Conservation (phyloP, 30 jellyfish, hydroid and myxozoan species). For the Hydractinia echinata region DNA sequence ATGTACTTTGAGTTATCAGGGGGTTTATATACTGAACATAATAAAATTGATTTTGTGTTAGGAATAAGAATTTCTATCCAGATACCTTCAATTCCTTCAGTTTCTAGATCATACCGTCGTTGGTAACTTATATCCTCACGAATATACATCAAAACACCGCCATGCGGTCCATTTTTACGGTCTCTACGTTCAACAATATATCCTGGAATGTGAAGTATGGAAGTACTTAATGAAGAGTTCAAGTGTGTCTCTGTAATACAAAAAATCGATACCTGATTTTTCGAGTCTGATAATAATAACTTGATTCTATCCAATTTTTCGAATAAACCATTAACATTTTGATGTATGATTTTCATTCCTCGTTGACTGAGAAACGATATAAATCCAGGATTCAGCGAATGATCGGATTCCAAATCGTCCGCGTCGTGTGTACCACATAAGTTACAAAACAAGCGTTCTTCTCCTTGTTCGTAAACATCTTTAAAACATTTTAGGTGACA, state of each 20-base stretch:
- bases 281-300: background rate
- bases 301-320: background rate
- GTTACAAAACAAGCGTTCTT: background rate
- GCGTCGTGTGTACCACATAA: background rate
- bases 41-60: too few species aligned
- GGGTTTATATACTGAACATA: too few species aligned
- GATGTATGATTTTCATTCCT: background rate
- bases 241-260: background rate
- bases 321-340: background rate
- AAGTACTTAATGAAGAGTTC: background rate
- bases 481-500: background rate
- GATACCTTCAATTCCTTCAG: too few species aligned
- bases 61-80: too few species aligned
- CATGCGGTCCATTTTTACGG: background rate
- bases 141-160: conserved; percentile 2
- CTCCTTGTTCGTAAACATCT: background rate
- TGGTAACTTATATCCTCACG: background rate
- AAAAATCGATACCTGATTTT: background rate
- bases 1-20: too few species aligned
- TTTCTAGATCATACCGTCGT: conserved; percentile 2
- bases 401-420: background rate
- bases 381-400: background rate
- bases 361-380: background rate
- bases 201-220: background rate
- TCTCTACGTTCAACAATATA: background rate